phyloP scores from a whole-genome alignment of 2,888 invertebrate genomes.

The Drosophila anceps region DNA sequence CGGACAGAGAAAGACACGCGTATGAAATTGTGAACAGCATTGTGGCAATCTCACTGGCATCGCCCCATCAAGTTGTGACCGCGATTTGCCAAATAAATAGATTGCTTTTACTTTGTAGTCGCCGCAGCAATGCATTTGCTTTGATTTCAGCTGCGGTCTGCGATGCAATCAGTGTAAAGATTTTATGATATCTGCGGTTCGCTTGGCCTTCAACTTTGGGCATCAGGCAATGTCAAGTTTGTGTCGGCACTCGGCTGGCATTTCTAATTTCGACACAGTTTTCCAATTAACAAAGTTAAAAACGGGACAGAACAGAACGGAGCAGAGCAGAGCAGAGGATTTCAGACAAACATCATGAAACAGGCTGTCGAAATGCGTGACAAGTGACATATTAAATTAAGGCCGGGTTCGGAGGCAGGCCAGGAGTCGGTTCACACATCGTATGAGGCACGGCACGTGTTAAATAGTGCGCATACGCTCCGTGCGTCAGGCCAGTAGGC shows the following conservation, averaged over 20 bases:
- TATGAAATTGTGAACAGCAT: constrained; percentile 7
- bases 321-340: not conserved
- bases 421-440: constrained; percentile 14
- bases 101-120: constrained; percentile 57
- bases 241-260: constrained; percentile 27
- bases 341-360: constrained; percentile 15
- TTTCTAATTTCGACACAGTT: constrained; percentile 52
- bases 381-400: constrained; percentile 67
- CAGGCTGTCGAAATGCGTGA: constrained; percentile 58
- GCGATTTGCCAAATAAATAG: constrained; percentile 61
- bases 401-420: constrained; percentile 23
- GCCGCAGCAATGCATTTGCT: constrained; percentile 58
- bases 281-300: constrained; percentile 67
- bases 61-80: constrained; percentile 28
- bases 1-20: not conserved
- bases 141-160: constrained; percentile 49
- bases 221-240: constrained; percentile 52
- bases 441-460: constrained; percentile 59
- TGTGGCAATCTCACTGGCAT: constrained; percentile 9
- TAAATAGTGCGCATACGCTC: constrained; percentile 36
- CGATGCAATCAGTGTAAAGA: constrained; percentile 27
- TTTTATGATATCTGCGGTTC: constrained; percentile 7
- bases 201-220: constrained; percentile 65
- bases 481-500: constrained; percentile 43
- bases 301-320: constrained; percentile 12